phyloP scores from a whole-genome alignment of 2,888 invertebrate species.

The Norana najaformis region DNA sequence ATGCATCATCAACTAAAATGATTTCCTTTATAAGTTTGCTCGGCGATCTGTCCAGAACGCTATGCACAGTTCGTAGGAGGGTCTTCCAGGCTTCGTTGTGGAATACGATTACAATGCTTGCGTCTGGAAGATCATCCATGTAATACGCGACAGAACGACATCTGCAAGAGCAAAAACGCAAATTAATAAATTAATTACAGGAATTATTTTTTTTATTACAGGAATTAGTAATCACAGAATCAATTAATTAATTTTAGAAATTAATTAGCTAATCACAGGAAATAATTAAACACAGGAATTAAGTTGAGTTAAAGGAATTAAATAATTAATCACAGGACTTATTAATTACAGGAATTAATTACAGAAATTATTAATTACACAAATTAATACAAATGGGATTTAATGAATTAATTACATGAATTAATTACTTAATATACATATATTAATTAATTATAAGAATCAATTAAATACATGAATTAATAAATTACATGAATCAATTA shows the following conservation, averaged over 20 bases:
- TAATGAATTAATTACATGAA: too few species aligned
- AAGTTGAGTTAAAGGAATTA: too few species aligned
- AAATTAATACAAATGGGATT: too few species aligned
- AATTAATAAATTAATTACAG: background rate
- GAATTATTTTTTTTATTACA: background rate
- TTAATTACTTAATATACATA: too few species aligned
- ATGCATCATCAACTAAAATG: background rate
- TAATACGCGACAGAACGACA: background rate
- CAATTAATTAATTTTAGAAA: too few species aligned
- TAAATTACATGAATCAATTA: too few species aligned
- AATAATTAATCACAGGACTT: too few species aligned
- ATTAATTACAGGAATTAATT: too few species aligned
- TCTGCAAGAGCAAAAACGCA: background rate
- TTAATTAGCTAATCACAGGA: too few species aligned
- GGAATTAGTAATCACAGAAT: background rate
- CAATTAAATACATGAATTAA: too few species aligned
- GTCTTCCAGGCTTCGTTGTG: slow-evolving; percentile 1
- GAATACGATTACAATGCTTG: background rate
- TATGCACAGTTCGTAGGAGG: background rate
- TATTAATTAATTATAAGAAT: too few species aligned
- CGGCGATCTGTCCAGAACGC: background rate
- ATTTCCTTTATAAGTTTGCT: background rate
- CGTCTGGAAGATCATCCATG: background rate
- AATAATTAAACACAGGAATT: background rate
- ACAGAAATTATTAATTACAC: too few species aligned